Evolutionary conservation across 2,113 vertebrate species (phyloP), one percentile per base, ranked within the genome.

Genomic region (Panthera leo): DNA sequence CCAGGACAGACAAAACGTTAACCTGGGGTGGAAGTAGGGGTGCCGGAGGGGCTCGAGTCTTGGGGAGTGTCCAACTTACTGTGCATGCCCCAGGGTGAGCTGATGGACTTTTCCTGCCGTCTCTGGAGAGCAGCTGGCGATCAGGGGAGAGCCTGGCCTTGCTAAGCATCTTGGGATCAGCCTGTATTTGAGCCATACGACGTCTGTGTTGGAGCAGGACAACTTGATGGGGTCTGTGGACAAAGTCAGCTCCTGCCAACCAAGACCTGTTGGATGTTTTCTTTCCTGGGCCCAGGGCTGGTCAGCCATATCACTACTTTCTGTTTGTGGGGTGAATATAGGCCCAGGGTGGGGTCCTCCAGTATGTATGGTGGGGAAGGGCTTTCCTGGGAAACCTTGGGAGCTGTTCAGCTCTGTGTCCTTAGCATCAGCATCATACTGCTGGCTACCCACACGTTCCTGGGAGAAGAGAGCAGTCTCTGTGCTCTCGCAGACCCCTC

Each of bases 11-110:
- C 55, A 95, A 19, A 93, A 84, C 34, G 76, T 21, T 87, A 68
- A 68, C 29, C 61, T 55, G 39, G 53, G 11, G 25, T 71, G n/a
- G 76, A 16, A 63, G 23, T 16, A 29, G 29, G 51, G 27, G 21
- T 76, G 25, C 31, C 34, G 48, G 34, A 83, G 31, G n/a, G 79
- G n/a, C 45, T 85, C 45, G 18, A 12, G 61, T 71, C 48, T 85
- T 71, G 39, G 83, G 67, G 75, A 80, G 0, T 97, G 27, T 58
- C 83, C 96, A 92, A 99, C 99, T 99, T 99, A 99, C 98, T 98
- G 98, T 85, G 98, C 98, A 45, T 98, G 99, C 93, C 98, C 97
- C 48, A 98, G 94, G 27, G 86, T 92, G 79, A 98, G 97, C 78
- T 51, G 91, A 51, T 90, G 19, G 51, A 65, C 61, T 16, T 27